phyloP scores from a whole-genome alignment of 1,140 invertebrate species.

The Akabosia matsudoensis region DNA sequence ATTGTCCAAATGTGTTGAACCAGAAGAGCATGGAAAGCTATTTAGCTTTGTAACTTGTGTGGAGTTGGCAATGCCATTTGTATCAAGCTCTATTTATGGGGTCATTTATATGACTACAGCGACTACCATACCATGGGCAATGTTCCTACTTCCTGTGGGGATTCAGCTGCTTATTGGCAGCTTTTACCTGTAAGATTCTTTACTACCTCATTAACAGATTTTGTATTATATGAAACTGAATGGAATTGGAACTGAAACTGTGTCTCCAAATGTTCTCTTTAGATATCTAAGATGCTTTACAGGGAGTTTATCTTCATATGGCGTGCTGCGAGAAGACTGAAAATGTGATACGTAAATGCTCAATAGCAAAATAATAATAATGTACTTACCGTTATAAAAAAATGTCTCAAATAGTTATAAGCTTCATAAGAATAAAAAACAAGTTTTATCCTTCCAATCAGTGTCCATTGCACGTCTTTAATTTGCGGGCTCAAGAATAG shows the following conservation, averaged over 20 bases:
- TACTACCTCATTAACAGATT: no score
- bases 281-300: neutral
- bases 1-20: slow-evolving; percentile 38
- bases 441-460: no score
- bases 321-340: neutral
- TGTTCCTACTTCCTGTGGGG: slow-evolving; percentile 26
- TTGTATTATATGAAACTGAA: no score
- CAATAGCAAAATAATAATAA: no score
- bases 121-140: slow-evolving; percentile 23
- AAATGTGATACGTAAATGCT: no score
- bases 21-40: slow-evolving; percentile 43
- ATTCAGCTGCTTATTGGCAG: neutral
- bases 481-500: no score
- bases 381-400: no score
- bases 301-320: neutral
- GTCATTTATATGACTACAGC: slow-evolving; percentile 28
- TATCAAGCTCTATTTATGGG: slow-evolving; percentile 37
- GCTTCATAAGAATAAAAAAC: no score
- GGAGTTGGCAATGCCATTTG: slow-evolving; percentile 39
- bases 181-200: neutral
- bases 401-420: no score
- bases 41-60: slow-evolving; percentile 35
- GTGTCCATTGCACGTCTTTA: no score
- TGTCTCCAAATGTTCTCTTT: neutral
- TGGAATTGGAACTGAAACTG: no score